phyloP scores from a whole-genome alignment of 2,888 invertebrate species.

The Podabrus alpinus region DNA sequence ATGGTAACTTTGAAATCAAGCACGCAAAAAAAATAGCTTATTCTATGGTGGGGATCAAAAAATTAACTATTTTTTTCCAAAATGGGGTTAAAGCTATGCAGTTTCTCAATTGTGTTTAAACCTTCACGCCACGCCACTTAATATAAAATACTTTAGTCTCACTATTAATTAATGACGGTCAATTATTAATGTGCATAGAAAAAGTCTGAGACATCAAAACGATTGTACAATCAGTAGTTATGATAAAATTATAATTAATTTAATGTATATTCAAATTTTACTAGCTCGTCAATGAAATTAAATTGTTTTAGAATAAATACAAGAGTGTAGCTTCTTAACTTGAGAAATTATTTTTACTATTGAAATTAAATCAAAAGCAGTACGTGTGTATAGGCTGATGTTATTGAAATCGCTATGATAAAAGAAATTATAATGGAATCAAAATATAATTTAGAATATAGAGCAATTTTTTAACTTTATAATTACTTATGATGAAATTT shows the following conservation, averaged over 20 bases:
- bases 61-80: too few species aligned
- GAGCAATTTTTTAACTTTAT: neutral
- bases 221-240: slow-evolving; percentile 30
- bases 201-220: slow-evolving; percentile 28
- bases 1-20: too few species aligned
- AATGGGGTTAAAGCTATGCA: too few species aligned
- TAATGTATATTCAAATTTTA: slow-evolving; percentile 21
- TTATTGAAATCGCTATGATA: neutral
- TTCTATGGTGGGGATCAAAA: too few species aligned
- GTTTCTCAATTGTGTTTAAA: neutral
- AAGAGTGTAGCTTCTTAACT: neutral
- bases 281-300: slow-evolving; percentile 11
- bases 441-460: neutral
- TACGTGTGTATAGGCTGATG: too few species aligned
- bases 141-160: slow-evolving; percentile 8
- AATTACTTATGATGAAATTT: neutral
- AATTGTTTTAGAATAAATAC: neutral
- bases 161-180: slow-evolving; percentile 20
- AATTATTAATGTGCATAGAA: slow-evolving; percentile 26
- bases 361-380: neutral
- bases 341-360: neutral
- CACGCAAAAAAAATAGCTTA: too few species aligned
- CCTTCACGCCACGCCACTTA: neutral
- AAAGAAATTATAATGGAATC: neutral
- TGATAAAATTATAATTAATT: slow-evolving; percentile 7